Evolutionary conservation across 2,888 invertebrate species (phyloP).

Genomic region (Agonopterix alstromeriana): DNA sequence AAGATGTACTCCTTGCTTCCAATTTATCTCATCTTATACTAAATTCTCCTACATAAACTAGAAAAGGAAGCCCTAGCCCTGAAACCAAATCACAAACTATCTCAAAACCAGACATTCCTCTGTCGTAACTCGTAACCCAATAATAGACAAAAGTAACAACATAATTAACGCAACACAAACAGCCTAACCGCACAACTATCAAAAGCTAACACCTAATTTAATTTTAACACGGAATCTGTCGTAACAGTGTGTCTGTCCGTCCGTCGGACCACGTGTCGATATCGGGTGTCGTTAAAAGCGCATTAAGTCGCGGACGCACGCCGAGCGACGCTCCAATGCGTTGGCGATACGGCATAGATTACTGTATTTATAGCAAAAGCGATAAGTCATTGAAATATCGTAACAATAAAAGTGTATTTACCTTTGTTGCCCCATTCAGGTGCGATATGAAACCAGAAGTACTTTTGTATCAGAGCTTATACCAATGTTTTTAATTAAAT

Average conservation of each 20-base stretch:
- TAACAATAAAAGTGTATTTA: no score
- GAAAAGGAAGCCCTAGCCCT: no score
- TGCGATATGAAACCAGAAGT: no score
- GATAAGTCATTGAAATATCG: no score
- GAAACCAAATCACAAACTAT: no score
- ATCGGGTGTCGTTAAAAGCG: slow-evolving; percentile 47
- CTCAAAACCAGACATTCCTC: neutral
- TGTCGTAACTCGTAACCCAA: neutral
- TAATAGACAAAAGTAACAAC: neutral
- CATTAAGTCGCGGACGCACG: slow-evolving; percentile 41
- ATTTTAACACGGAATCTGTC: slow-evolving; percentile 8
- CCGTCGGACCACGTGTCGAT: slow-evolving; percentile 33
- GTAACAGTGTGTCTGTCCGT: slow-evolving; percentile 13
- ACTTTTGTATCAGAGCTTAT: no score
- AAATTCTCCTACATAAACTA: no score
- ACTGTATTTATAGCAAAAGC: neutral
- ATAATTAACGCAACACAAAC: slow-evolving; percentile 5
- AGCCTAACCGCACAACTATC: slow-evolving; percentile 6
- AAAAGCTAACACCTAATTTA: slow-evolving; percentile 9
- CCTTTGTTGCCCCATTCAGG: no score
- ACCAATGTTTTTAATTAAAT: no score
- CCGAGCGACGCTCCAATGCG: slow-evolving; percentile 2
- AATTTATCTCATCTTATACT: no score
- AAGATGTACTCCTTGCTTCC: no score
- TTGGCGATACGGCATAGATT: slow-evolving; percentile 3